Conservation (phyloP, 2,113 vertebrate species). For the Sceloporus undulatus region DNA sequence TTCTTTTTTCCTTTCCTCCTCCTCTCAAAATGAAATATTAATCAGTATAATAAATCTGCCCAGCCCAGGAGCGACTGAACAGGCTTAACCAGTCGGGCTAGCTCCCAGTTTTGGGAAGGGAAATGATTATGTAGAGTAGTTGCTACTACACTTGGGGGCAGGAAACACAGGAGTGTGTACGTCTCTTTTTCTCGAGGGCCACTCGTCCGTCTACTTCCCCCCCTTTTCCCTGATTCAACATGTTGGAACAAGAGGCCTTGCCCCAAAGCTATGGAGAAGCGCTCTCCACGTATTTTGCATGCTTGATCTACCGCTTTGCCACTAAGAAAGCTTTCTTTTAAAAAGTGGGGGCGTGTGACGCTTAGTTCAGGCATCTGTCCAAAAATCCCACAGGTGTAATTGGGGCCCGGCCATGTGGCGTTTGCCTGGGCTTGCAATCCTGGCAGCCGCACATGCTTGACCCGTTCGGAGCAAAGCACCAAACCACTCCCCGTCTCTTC, state of each 20-base stretch:
- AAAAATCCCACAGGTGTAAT: constrained; percentile 25
- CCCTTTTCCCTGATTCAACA: not conserved
- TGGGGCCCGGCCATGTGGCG: not conserved
- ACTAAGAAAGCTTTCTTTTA: too few species aligned
- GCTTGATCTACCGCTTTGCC: too few species aligned
- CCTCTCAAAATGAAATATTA: not conserved
- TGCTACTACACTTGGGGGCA: too few species aligned
- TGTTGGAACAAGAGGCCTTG: not conserved
- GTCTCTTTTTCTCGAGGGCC: not conserved
- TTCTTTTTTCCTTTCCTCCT: too few species aligned
- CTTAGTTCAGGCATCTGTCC: not conserved
- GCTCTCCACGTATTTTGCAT: too few species aligned
- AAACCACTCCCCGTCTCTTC: not conserved
- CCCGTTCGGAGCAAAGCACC: not conserved
- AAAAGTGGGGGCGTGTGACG: not conserved
- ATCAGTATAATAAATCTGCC: constrained; percentile 32
- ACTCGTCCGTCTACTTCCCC: not conserved
- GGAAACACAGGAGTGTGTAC: not conserved
- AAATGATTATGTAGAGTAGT: not conserved
- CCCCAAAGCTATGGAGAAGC: not conserved
- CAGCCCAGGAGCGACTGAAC: constrained; percentile 58
- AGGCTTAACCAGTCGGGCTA: constrained; percentile 49
- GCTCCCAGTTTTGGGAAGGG: not conserved
- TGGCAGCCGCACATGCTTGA: not conserved
- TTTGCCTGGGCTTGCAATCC: constrained; percentile 13